Evolutionary conservation across 2,113 vertebrate species (phyloP).

Genomic region (Turdus rufiventris): DNA sequence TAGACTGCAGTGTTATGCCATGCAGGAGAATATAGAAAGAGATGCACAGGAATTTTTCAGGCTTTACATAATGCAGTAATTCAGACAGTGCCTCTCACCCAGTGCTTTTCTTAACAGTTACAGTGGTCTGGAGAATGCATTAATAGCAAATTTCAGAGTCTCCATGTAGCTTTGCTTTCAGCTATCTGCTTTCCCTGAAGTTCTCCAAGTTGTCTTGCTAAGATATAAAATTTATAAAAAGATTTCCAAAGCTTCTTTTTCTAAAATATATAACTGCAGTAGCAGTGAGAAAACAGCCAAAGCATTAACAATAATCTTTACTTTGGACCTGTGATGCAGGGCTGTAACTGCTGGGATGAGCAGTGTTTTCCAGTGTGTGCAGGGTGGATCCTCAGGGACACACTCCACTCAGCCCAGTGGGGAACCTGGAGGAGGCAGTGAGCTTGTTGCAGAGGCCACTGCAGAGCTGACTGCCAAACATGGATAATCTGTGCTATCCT

Average conservation of each 20-base stretch:
- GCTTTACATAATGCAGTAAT: background rate
- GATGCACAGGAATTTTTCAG: background rate
- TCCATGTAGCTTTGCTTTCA: background rate
- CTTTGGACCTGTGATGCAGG: background rate
- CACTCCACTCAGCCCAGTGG: background rate
- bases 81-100: background rate
- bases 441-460: background rate
- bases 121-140: background rate
- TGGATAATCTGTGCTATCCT: background rate
- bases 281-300: background rate
- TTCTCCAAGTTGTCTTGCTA: background rate
- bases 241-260: background rate
- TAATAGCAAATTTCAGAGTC: background rate
- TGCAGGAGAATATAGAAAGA: background rate
- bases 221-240: background rate
- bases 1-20: background rate
- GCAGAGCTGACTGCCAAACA: background rate
- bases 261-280: background rate
- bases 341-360: background rate
- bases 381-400: background rate
- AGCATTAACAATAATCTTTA: background rate
- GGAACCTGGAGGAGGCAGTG: background rate
- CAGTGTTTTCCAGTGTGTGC: background rate
- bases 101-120: background rate
- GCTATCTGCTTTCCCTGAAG: background rate